Percentiles rank a stretch among this genome's conserved stretches.
These are phyloP conservation scores for Podarcis cretensis DNA, from an alignment of 2,113 vertebrate genomes.

Conservation along the genomic window DNA sequence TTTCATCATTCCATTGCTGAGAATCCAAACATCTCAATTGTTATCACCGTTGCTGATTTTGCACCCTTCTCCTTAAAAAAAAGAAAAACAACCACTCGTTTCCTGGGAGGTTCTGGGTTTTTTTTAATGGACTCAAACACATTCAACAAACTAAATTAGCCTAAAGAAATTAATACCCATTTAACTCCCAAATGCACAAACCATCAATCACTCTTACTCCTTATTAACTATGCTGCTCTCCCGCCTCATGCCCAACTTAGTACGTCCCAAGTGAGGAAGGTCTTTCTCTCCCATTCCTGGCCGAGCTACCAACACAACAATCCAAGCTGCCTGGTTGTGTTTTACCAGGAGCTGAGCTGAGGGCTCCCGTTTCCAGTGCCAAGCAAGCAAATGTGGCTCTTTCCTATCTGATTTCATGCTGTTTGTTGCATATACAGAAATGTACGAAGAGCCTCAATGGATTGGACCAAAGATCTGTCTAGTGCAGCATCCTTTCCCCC, in stretches of 20 bases:
- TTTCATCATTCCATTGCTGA: slow-evolving; percentile 48
- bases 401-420: neutral
- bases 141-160: slow-evolving; percentile 62
- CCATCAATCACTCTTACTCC: slow-evolving; percentile 74
- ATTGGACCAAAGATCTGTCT: neutral
- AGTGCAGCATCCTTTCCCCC: neutral
- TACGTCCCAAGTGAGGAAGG: neutral
- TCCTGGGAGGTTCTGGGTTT: slow-evolving; percentile 29
- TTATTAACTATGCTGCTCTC: neutral
- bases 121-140: slow-evolving; percentile 56
- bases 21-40: slow-evolving; percentile 61
- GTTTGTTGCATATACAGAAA: neutral
- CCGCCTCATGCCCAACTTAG: neutral
- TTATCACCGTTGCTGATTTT: slow-evolving; percentile 32
- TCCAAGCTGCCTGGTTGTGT: neutral
- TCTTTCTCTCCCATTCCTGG: neutral
- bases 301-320: neutral
- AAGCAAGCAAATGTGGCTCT: neutral
- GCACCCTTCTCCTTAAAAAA: neutral
- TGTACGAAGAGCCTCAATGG: neutral
- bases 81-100: neutral
- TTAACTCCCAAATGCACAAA: slow-evolving; percentile 74
- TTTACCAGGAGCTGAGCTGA: neutral
- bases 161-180: slow-evolving; percentile 79
- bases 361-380: neutral